Evolutionary conservation across 2,113 vertebrate species (phyloP).

Genomic region (Eurypyga helias): DNA sequence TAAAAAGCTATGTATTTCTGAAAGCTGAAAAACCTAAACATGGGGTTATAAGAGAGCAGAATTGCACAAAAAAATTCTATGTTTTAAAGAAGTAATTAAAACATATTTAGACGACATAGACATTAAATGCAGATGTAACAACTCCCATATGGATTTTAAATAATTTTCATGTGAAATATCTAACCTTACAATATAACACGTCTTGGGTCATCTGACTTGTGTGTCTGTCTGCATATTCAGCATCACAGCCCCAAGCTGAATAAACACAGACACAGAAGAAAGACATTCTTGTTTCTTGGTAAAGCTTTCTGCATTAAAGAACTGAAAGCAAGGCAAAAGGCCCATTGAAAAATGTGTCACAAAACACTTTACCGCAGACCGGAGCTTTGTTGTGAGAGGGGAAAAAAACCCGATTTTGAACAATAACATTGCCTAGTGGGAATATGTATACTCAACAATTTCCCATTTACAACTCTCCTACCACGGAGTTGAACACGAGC

Average conservation of each 20-base stretch:
- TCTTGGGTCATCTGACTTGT: conserved; percentile 64
- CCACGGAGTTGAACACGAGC: neutral
- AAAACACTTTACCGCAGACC: conserved; percentile 14
- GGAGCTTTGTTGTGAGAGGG: neutral
- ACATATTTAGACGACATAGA: neutral
- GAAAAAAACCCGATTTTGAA: neutral
- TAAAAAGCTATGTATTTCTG: neutral
- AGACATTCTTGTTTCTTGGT: conserved; percentile 67
- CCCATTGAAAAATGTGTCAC: conserved; percentile 56
- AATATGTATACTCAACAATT: neutral
- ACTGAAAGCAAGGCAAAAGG: conserved; percentile 39
- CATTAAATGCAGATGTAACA: neutral
- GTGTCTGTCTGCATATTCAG: conserved; percentile 29
- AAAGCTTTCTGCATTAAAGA: conserved; percentile 49
- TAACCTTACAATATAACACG: conserved; percentile 46
- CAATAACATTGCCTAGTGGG: neutral
- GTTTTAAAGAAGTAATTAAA: neutral
- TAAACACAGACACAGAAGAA: conserved; percentile 67
- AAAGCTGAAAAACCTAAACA: neutral
- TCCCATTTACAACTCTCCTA: neutral
- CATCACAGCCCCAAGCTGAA: conserved; percentile 36
- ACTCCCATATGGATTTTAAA: neutral
- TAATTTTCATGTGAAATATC: conserved; percentile 50
- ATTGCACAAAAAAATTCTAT: neutral
- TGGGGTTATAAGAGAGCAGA: neutral